phyloP scores from a whole-genome alignment of 2,113 vertebrate species.

The Chamaea fasciata region DNA sequence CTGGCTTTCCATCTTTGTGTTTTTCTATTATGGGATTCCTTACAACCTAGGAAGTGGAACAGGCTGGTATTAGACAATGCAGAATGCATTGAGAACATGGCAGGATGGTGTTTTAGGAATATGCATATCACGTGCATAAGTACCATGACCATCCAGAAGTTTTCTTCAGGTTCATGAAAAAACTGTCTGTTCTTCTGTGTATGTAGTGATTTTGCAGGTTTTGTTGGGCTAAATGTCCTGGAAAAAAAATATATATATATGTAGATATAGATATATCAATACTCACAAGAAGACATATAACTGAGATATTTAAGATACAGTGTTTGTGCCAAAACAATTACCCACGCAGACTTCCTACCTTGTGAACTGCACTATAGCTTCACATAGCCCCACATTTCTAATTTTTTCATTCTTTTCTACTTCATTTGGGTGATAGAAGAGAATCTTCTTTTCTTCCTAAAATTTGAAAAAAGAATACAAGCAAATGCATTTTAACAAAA shows the following conservation, averaged over 20 bases:
- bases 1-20: slow-evolving; percentile 91
- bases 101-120: neutral
- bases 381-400: slow-evolving; percentile 94
- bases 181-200: slow-evolving; percentile 98
- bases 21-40: slow-evolving; percentile 94
- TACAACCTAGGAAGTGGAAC: slow-evolving; percentile 81
- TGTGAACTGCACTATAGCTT: slow-evolving; percentile 98
- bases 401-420: slow-evolving; percentile 99
- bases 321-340: neutral
- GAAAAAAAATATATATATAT: neutral
- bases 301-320: neutral
- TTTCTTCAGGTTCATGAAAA: slow-evolving; percentile 94
- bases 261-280: neutral
- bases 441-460: slow-evolving; percentile 98
- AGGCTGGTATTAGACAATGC: slow-evolving; percentile 57
- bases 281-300: neutral
- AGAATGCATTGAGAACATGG: slow-evolving; percentile 5
- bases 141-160: slow-evolving; percentile 99
- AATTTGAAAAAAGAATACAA: slow-evolving; percentile 15
- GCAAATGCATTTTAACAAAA: neutral
- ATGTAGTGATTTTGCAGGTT: slow-evolving; percentile 96
- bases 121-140: slow-evolving; percentile 16
- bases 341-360: slow-evolving; percentile 71
- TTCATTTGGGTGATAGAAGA: slow-evolving; percentile 96
- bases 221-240: slow-evolving; percentile 95